Evolutionary conservation across 2,888 invertebrate species (phyloP).

Genomic region (Lepeophtheirus nordmannii): DNA sequence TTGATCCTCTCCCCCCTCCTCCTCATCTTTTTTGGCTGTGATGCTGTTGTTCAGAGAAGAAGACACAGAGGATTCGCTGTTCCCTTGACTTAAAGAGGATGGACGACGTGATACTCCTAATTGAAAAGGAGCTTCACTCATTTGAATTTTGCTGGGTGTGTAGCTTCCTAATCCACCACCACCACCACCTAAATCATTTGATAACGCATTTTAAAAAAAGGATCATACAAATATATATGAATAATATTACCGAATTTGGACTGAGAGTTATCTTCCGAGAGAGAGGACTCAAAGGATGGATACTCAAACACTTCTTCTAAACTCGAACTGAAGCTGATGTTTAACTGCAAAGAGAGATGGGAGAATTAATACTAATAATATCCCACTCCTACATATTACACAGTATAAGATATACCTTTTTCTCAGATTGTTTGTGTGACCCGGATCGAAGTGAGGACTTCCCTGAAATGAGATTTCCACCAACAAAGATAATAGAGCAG

Average conservation of each 20-base stretch:
- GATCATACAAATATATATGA: neutral
- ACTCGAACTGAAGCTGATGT: slow-evolving; percentile 74
- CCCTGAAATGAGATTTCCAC: slow-evolving; percentile 76
- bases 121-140: slow-evolving; percentile 48
- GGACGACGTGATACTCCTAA: slow-evolving; percentile 56
- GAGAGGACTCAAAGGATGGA: slow-evolving; percentile 63
- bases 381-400: too few species aligned
- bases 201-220: neutral
- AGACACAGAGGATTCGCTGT: slow-evolving; percentile 25
- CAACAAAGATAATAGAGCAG: slow-evolving; percentile 61
- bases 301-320: slow-evolving; percentile 79
- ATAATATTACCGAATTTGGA: neutral
- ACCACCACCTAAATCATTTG: neutral
- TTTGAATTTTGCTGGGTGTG: slow-evolving; percentile 59
- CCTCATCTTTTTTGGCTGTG: neutral
- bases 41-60: neutral
- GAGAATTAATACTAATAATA: neutral
- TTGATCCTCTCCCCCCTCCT: neutral
- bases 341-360: slow-evolving; percentile 46
- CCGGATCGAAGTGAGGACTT: slow-evolving; percentile 55
- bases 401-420: neutral
- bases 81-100: slow-evolving; percentile 26
- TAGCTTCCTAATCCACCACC: slow-evolving; percentile 50
- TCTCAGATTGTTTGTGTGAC: neutral
- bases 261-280: neutral